Evolutionary conservation across 2,888 invertebrate genomes (phyloP), one percentile per base, ranked within the genome.

Genomic region (Folsomia manolachei): DNA sequence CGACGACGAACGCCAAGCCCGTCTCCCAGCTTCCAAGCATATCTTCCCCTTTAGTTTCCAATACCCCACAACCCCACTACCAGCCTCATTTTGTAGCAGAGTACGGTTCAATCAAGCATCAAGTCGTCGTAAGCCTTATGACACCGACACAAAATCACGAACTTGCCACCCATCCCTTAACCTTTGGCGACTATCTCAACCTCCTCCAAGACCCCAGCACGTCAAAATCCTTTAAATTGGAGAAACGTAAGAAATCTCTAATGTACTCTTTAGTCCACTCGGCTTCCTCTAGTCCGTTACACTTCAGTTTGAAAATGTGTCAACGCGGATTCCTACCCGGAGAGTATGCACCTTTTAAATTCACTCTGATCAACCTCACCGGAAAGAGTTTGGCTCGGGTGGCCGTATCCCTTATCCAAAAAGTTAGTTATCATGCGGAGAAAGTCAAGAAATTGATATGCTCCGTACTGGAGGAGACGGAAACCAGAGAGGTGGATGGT

Each of bases 11-110:
- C 70, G 63, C 27, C 66, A 72, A 27, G 53, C 72, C 26, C 68
- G 72, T 63, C 71, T 75, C 26, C 75, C 75, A 9, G 71, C 72
- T 1, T 72, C 75, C 27, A 75, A 75, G 39, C 75, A 75, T 63
- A 62, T 72, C 27, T 75, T 75, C 60, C 72, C 75, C 7, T 75
- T 75, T 24, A 53, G 56, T n/a, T 75, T 75, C 63, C 65, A 71
- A 24, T 75, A 75, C 52, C 75, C 75, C 0, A 19, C 27, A 4
- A 71, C 60, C 14, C 27, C 67, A 14, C 60, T 75, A n/a, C 75
- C 75, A 14, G 75, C 72, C 21, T 69, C 66, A 21, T 75, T 65
- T 51, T 66, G 63, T 56, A 75, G 71, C 18, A n/a, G 62, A 72
- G 1, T 75, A 71, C 24, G 75, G 75, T 9, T 69, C 71, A 2